Percentiles rank a stretch among this genome's conserved stretches.
Conservation (phyloP, 2,888 invertebrate species). For the Drosophila buzzatii region DNA sequence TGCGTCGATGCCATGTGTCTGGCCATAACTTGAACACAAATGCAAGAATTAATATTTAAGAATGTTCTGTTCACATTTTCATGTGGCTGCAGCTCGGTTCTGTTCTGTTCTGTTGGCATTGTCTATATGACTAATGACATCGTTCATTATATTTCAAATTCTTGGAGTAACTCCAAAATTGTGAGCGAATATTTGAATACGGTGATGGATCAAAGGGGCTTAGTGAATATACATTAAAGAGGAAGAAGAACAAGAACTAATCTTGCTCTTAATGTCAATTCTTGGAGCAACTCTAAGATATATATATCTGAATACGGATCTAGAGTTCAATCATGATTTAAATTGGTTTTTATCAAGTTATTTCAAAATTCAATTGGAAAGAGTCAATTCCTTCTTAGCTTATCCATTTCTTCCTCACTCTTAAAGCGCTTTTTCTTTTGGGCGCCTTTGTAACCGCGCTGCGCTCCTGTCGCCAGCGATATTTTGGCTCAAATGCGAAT, state of each 20-base stretch:
- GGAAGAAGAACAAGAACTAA: too few species aligned
- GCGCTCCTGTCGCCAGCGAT: conserved; percentile 49
- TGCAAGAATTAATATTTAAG: conserved; percentile 77
- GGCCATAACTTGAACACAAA: conserved; percentile 70
- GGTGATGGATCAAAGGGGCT: conserved; percentile 25
- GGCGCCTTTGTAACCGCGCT: conserved; percentile 10
- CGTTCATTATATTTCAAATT: conserved; percentile 83
- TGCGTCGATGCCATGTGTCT: conserved; percentile 34
- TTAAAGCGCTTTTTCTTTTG: not conserved
- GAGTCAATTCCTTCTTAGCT: not conserved
- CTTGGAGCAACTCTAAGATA: too few species aligned
- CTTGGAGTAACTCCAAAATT: conserved; percentile 79
- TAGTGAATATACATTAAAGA: too few species aligned
- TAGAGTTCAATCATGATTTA: too few species aligned
- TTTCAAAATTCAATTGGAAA: not conserved
- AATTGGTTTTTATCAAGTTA: not conserved
- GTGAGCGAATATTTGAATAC: conserved; percentile 34
- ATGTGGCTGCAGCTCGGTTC: conserved; percentile 16
- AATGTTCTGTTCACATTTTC: conserved; percentile 38
- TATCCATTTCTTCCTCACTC: not conserved
- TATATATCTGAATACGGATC: too few species aligned
- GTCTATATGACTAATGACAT: conserved; percentile 84
- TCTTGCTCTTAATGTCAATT: too few species aligned
- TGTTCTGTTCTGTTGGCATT: conserved; percentile 42
- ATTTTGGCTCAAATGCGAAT: conserved; percentile 49